Percentiles rank a stretch among this genome's conserved stretches.
These are phyloP conservation scores for Silurus meridionalis DNA, from an alignment of 2,113 vertebrate species.

Conservation along the genomic window DNA sequence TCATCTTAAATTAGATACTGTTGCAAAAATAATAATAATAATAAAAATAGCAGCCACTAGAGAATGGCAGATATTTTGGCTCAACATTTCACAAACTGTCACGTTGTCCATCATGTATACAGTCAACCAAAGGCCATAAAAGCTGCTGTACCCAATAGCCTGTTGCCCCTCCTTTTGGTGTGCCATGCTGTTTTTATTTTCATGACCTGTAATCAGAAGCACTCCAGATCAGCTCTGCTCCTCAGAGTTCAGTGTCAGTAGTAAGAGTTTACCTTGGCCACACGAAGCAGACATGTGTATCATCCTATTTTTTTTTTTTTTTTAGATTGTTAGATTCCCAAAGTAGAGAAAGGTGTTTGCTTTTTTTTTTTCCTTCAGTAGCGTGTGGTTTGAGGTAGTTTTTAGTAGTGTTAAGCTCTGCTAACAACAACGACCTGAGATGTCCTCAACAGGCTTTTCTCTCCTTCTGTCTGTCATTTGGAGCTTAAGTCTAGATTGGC, in stretches of 20 bases:
- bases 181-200: background rate
- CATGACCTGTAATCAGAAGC: background rate
- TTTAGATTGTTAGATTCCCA: background rate
- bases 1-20: background rate
- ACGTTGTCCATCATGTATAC: background rate
- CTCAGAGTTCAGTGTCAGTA: background rate
- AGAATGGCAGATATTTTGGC: background rate
- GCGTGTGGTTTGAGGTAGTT: background rate
- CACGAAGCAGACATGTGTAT: background rate
- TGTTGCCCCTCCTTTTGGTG: slow-evolving; percentile 10
- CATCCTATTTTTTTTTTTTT: background rate
- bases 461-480: too few relatives aligned
- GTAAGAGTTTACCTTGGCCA: background rate
- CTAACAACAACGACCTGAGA: too few relatives aligned
- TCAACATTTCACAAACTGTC: background rate
- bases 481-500: too few relatives aligned
- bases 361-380: background rate
- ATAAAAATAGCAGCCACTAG: background rate
- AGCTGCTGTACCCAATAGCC: slow-evolving; percentile 46
- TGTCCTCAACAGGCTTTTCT: background rate
- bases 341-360: background rate
- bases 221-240: background rate
- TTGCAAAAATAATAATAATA: too few relatives aligned
- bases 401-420: background rate
- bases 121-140: background rate